Conservation (phyloP, 2,888 invertebrate species). For the Hirtodrosophila trivittata region DNA sequence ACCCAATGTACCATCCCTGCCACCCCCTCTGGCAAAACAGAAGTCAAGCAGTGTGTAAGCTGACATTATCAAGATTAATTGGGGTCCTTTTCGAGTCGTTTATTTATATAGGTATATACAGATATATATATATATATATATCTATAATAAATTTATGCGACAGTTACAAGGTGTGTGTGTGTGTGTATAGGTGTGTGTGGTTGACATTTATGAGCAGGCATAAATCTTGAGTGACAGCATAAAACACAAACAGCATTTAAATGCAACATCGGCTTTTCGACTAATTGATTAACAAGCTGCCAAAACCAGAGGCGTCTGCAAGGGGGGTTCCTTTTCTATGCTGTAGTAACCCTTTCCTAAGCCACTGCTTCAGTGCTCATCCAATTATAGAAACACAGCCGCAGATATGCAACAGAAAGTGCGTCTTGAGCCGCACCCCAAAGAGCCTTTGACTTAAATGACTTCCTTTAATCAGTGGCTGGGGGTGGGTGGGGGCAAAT, state of each 20-base stretch:
- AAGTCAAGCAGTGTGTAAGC: constrained; percentile 60
- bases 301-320: constrained; percentile 3
- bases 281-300: constrained; percentile 65
- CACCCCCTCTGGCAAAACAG: constrained; percentile 10
- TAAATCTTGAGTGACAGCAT: constrained; percentile 61
- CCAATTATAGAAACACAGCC: too few species aligned
- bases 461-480: neutral
- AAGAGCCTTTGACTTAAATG: constrained; percentile 22
- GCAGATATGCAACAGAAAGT: constrained; percentile 13
- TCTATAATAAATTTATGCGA: constrained; percentile 15
- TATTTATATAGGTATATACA: neutral
- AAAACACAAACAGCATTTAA: constrained; percentile 47
- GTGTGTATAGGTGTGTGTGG: constrained; percentile 46
- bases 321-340: neutral
- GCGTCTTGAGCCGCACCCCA: constrained; percentile 5
- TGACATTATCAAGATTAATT: constrained; percentile 68
- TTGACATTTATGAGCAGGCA: constrained; percentile 75
- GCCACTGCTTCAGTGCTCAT: too few species aligned
- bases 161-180: constrained; percentile 32
- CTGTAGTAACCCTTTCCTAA: neutral
- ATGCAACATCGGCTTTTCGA: constrained; percentile 66
- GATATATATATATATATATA: constrained; percentile 19
- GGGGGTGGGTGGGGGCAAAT: neutral
- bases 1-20: neutral
- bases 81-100: constrained; percentile 27